Percentiles rank a stretch among this genome's conserved stretches.
Evolutionary conservation across 1,140 invertebrate genomes (phyloP).

Genomic region (Rhizoglyphus robini): DNA sequence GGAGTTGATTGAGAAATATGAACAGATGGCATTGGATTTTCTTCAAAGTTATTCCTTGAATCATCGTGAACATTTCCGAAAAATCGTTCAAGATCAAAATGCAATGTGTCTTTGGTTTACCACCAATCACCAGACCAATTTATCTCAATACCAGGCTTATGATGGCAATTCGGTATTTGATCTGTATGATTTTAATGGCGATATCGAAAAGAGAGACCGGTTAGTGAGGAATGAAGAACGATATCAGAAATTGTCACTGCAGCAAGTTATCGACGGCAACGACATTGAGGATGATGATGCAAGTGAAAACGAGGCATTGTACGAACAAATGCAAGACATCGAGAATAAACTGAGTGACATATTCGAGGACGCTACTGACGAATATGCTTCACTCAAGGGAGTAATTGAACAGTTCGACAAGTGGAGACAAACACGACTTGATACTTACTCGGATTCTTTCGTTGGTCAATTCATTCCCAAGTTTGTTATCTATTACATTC

Average conservation of each 20-base stretch:
- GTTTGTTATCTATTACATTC: conserved; percentile 1
- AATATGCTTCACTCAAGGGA: background rate
- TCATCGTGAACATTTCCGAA: background rate
- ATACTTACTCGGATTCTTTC: conserved; percentile 14
- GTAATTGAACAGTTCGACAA: background rate
- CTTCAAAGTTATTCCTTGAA: background rate
- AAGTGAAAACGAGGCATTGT: background rate
- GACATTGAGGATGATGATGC: background rate
- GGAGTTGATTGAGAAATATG: background rate
- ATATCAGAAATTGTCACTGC: background rate
- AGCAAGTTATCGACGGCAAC: background rate
- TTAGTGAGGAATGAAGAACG: background rate
- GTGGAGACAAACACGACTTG: background rate
- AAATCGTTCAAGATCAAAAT: background rate
- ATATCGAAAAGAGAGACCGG: conserved; percentile 10
- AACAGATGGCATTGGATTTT: background rate
- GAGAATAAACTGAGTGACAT: background rate
- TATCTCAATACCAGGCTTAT: background rate
- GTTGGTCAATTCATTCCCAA: background rate
- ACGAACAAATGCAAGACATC: background rate
- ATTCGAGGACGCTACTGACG: conserved; percentile 17
- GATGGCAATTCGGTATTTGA: conserved; percentile 13
- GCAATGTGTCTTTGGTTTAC: background rate
- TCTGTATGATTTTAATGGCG: conserved; percentile 11
- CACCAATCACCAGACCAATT: background rate